Percentiles rank a stretch among this genome's conserved stretches.
Evolutionary conservation across 2,888 invertebrate species (phyloP).

Genomic region (Caenorhabditis doughertyi): DNA sequence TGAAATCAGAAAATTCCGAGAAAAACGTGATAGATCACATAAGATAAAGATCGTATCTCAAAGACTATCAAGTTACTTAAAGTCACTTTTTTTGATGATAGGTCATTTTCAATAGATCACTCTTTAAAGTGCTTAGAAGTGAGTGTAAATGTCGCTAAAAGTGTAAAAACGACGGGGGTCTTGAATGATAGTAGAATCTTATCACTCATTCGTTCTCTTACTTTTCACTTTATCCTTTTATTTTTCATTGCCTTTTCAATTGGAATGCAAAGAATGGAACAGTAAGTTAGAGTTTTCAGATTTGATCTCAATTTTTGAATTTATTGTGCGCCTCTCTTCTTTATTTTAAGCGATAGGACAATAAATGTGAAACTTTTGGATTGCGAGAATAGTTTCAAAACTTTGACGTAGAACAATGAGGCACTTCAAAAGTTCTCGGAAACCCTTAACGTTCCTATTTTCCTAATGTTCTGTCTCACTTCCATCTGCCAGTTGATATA

Average conservation of each 20-base stretch:
- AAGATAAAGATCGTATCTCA: not conserved
- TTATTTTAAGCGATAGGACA: not conserved
- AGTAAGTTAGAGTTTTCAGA: not conserved
- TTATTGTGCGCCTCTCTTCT: no score
- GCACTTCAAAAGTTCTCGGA: not conserved
- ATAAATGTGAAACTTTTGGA: no score
- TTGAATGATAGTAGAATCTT: conserved; percentile 32
- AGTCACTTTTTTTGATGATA: conserved; percentile 1
- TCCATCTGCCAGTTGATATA: conserved; percentile 21
- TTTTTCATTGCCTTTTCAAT: not conserved
- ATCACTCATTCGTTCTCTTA: conserved; percentile 20
- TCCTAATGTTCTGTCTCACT: conserved; percentile 11
- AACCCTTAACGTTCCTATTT: not conserved
- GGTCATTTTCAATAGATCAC: conserved; percentile 13
- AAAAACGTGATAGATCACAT: conserved; percentile 39
- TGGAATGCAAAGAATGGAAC: not conserved
- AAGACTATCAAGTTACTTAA: not conserved
- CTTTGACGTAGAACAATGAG: no score
- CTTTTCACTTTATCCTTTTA: not conserved
- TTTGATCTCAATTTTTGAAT: not conserved
- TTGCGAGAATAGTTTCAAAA: no score
- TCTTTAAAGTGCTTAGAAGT: conserved; percentile 16
- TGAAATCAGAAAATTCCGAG: conserved; percentile 19
- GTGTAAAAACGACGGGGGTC: conserved; percentile 4
- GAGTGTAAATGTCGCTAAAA: not conserved